These are phyloP conservation scores for Budorcas taxicolor DNA, from an alignment of 2,113 vertebrate genomes.

Conservation along the genomic window DNA sequence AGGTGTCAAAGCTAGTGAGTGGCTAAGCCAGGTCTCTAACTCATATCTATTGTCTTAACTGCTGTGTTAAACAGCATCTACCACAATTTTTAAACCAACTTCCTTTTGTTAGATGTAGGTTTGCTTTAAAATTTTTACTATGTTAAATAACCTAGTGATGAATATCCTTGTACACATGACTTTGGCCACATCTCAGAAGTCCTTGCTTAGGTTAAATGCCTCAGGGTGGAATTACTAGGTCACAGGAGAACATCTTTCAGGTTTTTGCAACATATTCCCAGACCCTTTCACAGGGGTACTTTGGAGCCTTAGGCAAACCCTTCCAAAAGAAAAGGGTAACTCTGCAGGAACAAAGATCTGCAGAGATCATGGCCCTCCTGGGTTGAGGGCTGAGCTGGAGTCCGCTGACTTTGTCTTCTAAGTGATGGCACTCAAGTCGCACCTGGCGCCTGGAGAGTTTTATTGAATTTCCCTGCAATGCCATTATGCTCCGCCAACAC, in stretches of 20 bases:
- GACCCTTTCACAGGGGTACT: neutral
- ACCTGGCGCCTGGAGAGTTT: neutral
- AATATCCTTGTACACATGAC: neutral
- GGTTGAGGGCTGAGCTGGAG: neutral
- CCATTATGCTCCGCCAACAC: neutral
- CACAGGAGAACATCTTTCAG: neutral
- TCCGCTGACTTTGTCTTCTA: neutral
- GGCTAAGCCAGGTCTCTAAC: neutral
- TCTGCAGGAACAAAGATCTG: neutral
- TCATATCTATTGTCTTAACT: neutral
- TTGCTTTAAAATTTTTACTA: neutral
- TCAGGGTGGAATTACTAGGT: neutral
- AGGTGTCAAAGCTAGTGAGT: neutral
- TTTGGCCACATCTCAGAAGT: neutral
- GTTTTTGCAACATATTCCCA: neutral
- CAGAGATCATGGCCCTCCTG: neutral
- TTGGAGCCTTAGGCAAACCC: neutral
- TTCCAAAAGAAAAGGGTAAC: neutral
- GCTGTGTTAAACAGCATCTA: neutral
- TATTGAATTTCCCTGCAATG: slow-evolving; percentile 6
- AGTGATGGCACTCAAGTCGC: slow-evolving; percentile 11
- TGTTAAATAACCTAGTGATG: neutral
- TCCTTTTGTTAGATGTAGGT: neutral
- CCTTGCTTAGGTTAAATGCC: neutral
- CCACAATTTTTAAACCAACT: neutral